A percentile compares a stretch with the other conserved stretches of the same genome.
phyloP scores from a whole-genome alignment of 1,140 invertebrate species.

The Chrysoperla carnea region DNA sequence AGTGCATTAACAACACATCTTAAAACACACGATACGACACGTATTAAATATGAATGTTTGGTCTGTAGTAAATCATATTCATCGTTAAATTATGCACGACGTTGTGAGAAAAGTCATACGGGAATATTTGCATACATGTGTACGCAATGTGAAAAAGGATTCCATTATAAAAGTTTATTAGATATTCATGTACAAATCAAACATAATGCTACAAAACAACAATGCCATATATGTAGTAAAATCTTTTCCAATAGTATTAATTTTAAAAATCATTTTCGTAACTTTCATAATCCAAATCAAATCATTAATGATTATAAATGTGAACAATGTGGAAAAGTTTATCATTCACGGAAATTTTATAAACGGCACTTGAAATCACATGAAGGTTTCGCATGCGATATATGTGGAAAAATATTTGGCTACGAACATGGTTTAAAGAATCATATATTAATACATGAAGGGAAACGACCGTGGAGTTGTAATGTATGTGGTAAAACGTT shows the following conservation, averaged over 20 bases:
- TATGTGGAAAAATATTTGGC: slow-evolving; percentile 35
- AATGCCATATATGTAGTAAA: slow-evolving; percentile 46
- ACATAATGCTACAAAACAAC: too few species aligned
- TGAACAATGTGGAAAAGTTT: slow-evolving; percentile 6
- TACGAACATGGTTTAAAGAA: slow-evolving; percentile 35
- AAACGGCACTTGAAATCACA: slow-evolving; percentile 3
- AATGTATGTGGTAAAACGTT: slow-evolving; percentile 28
- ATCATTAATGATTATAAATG: slow-evolving; percentile 1
- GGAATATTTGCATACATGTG: too few species aligned
- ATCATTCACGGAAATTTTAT: slow-evolving; percentile 1
- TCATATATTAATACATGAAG: slow-evolving; percentile 31
- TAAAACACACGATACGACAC: slow-evolving; percentile 5
- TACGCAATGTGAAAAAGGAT: too few species aligned
- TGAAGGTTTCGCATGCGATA: slow-evolving; percentile 18
- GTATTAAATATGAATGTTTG: too few species aligned
- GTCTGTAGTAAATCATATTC: too few species aligned
- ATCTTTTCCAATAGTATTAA: slow-evolving; percentile 27
- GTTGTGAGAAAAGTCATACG: too few species aligned
- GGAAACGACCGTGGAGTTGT: slow-evolving; percentile 16
- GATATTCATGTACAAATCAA: too few species aligned
- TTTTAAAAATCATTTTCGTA: background rate
- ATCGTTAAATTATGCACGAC: too few species aligned
- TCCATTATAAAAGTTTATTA: too few species aligned
- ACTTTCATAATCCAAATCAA: background rate
- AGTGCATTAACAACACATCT: slow-evolving; percentile 22